Percentiles rank a stretch among this genome's conserved stretches.
Evolutionary conservation across 1,140 invertebrate species (phyloP).

Genomic region (Fopius arisanus): DNA sequence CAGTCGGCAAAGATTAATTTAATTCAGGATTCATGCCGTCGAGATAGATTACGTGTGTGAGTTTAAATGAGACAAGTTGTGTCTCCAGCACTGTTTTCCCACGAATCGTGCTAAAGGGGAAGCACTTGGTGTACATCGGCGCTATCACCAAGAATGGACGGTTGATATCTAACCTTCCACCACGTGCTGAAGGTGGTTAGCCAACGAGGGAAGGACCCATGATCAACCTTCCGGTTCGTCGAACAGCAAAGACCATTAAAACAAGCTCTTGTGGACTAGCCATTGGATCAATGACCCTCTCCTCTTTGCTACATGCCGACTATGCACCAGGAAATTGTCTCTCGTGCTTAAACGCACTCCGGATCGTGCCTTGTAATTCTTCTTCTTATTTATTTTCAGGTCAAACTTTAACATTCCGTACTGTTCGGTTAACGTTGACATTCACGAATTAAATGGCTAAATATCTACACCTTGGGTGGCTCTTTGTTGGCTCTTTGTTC

Average conservation of each 20-base stretch:
- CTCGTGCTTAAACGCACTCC: slow-evolving; percentile 6
- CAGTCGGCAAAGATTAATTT: neutral
- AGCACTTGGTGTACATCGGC: neutral
- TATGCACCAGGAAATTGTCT: slow-evolving; percentile 17
- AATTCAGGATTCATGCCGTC: neutral
- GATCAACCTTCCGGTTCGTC: slow-evolving; percentile 24
- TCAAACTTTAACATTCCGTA: neutral
- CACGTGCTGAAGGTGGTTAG: slow-evolving; percentile 3
- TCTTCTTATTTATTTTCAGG: slow-evolving; percentile 3
- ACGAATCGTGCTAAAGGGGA: neutral
- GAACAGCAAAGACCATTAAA: slow-evolving; percentile 7
- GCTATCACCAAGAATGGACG: neutral
- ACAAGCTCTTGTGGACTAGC: neutral
- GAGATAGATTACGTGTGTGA: neutral
- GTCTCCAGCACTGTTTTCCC: neutral
- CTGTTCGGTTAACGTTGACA: neutral
- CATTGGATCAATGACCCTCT: neutral
- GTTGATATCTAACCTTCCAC: neutral
- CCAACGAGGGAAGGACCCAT: neutral
- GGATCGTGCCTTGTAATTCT: neutral
- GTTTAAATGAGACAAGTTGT: slow-evolving; percentile 14
- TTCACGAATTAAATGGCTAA: neutral
- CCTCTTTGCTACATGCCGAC: neutral
- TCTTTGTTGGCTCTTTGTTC: slow-evolving; percentile 10
- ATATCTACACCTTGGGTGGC: neutral